Conservation (phyloP, 2,113 vertebrate species). For the Clarias gariepinus region DNA sequence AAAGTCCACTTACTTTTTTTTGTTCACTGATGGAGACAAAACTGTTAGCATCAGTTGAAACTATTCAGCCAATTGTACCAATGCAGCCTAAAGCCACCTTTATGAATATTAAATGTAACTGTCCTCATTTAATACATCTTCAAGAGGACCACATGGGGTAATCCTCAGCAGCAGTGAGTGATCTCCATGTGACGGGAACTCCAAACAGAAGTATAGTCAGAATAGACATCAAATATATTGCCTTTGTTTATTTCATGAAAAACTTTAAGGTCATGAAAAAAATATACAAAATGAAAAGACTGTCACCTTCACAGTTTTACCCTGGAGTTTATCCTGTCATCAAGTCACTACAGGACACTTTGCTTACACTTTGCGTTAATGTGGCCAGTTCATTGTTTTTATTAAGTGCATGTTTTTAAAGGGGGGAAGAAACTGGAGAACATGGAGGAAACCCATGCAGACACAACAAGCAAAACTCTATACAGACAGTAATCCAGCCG, state of each 20-base stretch:
- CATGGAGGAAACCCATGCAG: neutral
- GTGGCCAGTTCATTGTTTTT: neutral
- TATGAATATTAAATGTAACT: too few species aligned
- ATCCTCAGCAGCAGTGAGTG: too few species aligned
- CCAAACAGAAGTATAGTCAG: too few species aligned
- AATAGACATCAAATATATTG: too few species aligned
- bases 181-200: too few species aligned
- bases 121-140: too few species aligned
- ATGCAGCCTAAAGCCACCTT: too few species aligned
- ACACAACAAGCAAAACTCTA: neutral
- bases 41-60: too few species aligned
- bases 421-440: neutral
- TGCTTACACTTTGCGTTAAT: neutral
- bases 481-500: neutral
- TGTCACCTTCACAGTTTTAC: neutral
- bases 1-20: too few species aligned
- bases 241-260: neutral
- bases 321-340: neutral
- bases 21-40: too few species aligned
- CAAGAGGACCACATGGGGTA: too few species aligned
- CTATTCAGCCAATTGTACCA: too few species aligned
- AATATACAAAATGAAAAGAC: neutral
- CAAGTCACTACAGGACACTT: neutral
- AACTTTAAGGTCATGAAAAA: neutral
- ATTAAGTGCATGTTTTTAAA: neutral